phyloP scores from a whole-genome alignment of 2,113 vertebrate species.

The Epinephelus cyanopodus region DNA sequence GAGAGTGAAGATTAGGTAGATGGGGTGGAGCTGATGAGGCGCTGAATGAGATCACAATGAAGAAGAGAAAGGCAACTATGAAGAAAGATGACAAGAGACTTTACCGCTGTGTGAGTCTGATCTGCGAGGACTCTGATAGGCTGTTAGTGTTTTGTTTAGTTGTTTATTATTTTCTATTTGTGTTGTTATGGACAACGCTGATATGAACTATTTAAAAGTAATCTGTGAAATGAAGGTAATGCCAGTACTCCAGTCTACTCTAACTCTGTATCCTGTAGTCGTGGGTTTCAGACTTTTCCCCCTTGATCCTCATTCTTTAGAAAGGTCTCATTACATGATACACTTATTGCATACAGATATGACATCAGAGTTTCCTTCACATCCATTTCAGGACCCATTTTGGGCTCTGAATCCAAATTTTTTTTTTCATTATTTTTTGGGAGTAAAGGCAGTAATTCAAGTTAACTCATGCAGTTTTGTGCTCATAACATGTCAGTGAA shows the following conservation, averaged over 20 bases:
- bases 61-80: slow-evolving; percentile 36
- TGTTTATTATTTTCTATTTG: slow-evolving; percentile 61
- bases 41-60: slow-evolving; percentile 2
- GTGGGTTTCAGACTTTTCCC: background rate
- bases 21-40: background rate
- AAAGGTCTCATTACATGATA: background rate
- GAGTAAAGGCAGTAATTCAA: background rate
- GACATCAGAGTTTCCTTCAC: background rate
- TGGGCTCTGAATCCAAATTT: slow-evolving; percentile 9
- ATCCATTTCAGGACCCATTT: background rate
- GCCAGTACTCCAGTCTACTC: slow-evolving; percentile 62
- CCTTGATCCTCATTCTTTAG: background rate
- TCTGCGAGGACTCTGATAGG: slow-evolving; percentile 63
- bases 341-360: background rate
- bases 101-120: slow-evolving; percentile 24
- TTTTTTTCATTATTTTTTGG: background rate
- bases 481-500: background rate
- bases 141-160: slow-evolving; percentile 64
- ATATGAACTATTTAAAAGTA: slow-evolving; percentile 83
- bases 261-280: slow-evolving; percentile 4
- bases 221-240: slow-evolving; percentile 77
- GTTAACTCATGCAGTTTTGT: background rate
- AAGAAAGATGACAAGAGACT: slow-evolving; percentile 46
- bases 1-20: background rate
- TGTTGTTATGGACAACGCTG: slow-evolving; percentile 59